A percentile compares a stretch with the other conserved stretches of the same genome.
Conservation (phyloP, 2,797 vertebrate species). For the Salmo trutta region DNA sequence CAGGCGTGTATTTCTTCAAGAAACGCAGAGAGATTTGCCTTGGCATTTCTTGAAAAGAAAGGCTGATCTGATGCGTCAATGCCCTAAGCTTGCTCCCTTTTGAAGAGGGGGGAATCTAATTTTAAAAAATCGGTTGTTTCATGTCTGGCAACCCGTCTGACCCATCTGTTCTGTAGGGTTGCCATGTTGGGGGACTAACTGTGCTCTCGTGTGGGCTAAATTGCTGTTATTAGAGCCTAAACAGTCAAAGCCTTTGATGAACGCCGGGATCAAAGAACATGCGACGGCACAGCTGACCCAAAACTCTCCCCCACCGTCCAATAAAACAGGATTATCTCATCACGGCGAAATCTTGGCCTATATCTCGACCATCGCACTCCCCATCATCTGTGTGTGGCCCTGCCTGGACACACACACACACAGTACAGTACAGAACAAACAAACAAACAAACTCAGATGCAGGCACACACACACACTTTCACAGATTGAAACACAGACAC, state of each 20-base stretch:
- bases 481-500: background rate
- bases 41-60: background rate
- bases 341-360: background rate
- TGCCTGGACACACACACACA: background rate
- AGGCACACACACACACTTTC: background rate
- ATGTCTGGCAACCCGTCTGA: background rate
- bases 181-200: background rate
- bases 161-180: background rate
- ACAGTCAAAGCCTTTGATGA: background rate
- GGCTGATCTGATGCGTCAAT: background rate
- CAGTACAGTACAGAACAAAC: background rate
- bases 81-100: background rate
- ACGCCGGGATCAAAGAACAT: background rate
- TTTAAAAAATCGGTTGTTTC: background rate
- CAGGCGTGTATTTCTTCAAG: background rate
- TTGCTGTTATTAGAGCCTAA: background rate
- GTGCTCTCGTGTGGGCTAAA: background rate
- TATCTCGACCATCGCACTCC: background rate
- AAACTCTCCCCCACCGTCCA: background rate
- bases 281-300: background rate
- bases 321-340: background rate
- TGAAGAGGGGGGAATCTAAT: background rate
- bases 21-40: background rate
- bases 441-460: background rate
- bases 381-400: background rate